Percentiles rank a stretch among this genome's conserved stretches.
Conservation (phyloP, 2,797 vertebrate species). For the Anableps anableps region DNA sequence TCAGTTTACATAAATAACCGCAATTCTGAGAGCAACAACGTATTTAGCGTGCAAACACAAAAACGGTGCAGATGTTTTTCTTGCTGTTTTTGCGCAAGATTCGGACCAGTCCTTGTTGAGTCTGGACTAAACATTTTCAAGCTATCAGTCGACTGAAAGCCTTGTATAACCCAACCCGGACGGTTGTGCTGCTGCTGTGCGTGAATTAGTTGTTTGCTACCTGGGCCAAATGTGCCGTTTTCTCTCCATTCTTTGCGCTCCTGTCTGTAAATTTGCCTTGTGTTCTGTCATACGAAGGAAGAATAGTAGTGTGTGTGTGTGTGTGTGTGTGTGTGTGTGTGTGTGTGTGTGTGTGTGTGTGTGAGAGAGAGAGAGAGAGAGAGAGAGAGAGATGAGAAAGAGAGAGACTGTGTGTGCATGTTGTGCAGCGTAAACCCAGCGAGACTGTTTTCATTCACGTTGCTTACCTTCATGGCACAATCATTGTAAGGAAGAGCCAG, state of each 20-base stretch:
- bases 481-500: conserved; percentile 1
- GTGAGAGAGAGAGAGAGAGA: background rate
- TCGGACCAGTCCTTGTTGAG: conserved; percentile 36
- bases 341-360: background rate
- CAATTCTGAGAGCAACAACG: background rate
- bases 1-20: background rate
- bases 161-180: background rate
- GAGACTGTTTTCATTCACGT: conserved; percentile 37
- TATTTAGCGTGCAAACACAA: background rate
- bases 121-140: conserved; percentile 21
- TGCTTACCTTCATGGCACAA: conserved; percentile 16
- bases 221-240: conserved; percentile 42
- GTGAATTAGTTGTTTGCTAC: conserved; percentile 51
- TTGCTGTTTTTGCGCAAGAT: background rate
- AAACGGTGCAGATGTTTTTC: background rate
- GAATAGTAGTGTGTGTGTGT: background rate
- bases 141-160: background rate
- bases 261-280: conserved; percentile 54
- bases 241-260: conserved; percentile 43
- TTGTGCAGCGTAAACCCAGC: conserved; percentile 28
- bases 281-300: conserved; percentile 50
- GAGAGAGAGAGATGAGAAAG: conserved; percentile 9
- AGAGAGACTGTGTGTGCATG: background rate
- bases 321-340: background rate
- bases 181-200: conserved; percentile 21